A percentile compares a stretch with the other conserved stretches of the same genome.
Conservation (phyloP, 2,113 vertebrate species). For the Scomber scombrus region DNA sequence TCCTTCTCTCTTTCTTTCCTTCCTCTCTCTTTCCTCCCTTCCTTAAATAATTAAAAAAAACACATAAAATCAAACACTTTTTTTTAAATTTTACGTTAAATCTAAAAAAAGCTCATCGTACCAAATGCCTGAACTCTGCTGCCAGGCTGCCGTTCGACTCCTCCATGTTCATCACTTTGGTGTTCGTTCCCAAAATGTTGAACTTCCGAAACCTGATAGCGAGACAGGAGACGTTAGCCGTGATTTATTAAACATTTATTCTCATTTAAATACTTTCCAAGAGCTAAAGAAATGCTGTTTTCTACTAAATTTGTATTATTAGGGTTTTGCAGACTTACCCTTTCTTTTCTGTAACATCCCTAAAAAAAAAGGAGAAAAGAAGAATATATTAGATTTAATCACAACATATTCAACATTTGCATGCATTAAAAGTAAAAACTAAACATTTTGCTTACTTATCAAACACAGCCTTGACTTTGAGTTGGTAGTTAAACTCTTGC, state of each 20-base stretch:
- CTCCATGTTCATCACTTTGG: slow-evolving; percentile 99
- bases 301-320: too few relatives aligned
- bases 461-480: slow-evolving; percentile 95
- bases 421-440: too few relatives aligned
- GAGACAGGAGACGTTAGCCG: not conserved
- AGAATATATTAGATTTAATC: not conserved
- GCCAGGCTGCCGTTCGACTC: slow-evolving; percentile 97
- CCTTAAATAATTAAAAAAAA: too few relatives aligned
- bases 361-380: slow-evolving; percentile 69
- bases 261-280: too few relatives aligned
- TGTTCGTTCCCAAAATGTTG: slow-evolving; percentile 96
- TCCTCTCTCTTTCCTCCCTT: too few relatives aligned
- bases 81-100: too few relatives aligned
- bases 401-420: not conserved
- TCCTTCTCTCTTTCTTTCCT: too few relatives aligned
- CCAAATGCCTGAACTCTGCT: slow-evolving; percentile 97
- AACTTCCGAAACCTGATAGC: slow-evolving; percentile 93
- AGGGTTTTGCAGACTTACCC: slow-evolving; percentile 85
- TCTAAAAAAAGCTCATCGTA: too few relatives aligned
- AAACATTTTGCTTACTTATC: slow-evolving; percentile 88
- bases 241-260: not conserved
- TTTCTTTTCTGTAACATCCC: slow-evolving; percentile 95
- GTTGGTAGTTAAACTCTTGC: slow-evolving; percentile 95
- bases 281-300: too few relatives aligned
- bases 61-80: too few relatives aligned